These are phyloP conservation scores for Diplodus puntazzo DNA, from an alignment of 2,797 vertebrate species.

Conservation along the genomic window DNA sequence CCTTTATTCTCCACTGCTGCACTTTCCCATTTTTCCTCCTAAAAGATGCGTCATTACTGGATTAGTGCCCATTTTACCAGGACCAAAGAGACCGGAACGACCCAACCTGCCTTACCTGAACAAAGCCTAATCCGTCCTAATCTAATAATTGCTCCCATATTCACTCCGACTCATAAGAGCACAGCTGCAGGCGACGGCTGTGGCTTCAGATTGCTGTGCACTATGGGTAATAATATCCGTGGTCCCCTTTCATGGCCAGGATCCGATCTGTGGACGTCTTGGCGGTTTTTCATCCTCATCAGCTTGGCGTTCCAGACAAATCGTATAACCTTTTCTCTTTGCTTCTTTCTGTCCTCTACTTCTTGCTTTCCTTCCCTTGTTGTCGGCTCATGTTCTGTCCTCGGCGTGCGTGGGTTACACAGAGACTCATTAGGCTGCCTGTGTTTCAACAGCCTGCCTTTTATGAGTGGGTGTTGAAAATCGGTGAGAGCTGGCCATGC, in stretches of 20 bases:
- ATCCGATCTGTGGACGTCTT: slow-evolving; percentile 45
- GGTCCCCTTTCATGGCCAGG: slow-evolving; percentile 53
- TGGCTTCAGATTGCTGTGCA: slow-evolving; percentile 62
- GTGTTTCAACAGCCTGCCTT: slow-evolving; percentile 73
- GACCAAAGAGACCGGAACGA: slow-evolving; percentile 53
- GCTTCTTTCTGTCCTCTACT: slow-evolving; percentile 4
- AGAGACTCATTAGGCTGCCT: slow-evolving; percentile 63
- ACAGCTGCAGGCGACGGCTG: slow-evolving; percentile 68
- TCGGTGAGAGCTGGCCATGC: slow-evolving; percentile 54
- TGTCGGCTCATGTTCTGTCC: slow-evolving; percentile 37
- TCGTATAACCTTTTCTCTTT: slow-evolving; percentile 39
- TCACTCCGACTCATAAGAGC: slow-evolving; percentile 60
- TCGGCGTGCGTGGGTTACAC: slow-evolving; percentile 23
- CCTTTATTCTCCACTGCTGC: slow-evolving; percentile 31
- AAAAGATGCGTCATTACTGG: slow-evolving; percentile 71
- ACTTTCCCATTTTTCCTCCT: slow-evolving; percentile 49
- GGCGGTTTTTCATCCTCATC: slow-evolving; percentile 36
- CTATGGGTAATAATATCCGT: slow-evolving; percentile 62
- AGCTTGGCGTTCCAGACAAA: slow-evolving; percentile 52
- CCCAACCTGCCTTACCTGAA: slow-evolving; percentile 66
- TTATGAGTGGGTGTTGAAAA: slow-evolving; percentile 85
- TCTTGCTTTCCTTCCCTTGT: neutral
- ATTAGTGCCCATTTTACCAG: slow-evolving; percentile 65
- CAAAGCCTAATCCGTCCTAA: slow-evolving; percentile 71
- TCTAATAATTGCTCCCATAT: slow-evolving; percentile 80